A percentile compares a stretch with the other conserved stretches of the same genome.
These are phyloP conservation scores for Potorous gilbertii DNA, from an alignment of 2,797 vertebrate species.

Conservation along the genomic window DNA sequence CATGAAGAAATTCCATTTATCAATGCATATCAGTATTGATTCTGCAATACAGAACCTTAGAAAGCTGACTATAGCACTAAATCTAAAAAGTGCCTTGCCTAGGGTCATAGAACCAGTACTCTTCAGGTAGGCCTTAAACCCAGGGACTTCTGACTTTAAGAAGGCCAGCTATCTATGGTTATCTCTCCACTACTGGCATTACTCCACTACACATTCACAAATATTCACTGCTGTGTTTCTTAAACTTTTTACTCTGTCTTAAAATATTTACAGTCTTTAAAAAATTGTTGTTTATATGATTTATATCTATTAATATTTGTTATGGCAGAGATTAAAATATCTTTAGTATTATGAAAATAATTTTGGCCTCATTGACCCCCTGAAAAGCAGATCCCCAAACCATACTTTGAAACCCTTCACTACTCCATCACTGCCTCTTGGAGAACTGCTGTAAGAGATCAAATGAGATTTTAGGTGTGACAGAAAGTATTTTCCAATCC, in stretches of 20 bases:
- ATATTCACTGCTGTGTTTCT: background rate
- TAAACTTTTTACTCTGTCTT: background rate
- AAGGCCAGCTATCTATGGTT: background rate
- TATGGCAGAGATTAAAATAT: background rate
- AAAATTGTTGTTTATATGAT: background rate
- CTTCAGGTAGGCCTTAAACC: background rate
- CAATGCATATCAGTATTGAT: background rate
- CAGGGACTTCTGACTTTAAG: background rate
- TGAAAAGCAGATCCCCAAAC: background rate
- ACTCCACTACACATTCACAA: background rate
- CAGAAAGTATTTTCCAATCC: background rate
- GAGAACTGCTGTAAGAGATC: background rate
- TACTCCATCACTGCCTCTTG: background rate
- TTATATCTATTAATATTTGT: background rate
- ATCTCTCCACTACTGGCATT: background rate
- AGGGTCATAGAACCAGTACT: background rate
- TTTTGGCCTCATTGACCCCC: background rate
- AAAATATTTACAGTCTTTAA: background rate
- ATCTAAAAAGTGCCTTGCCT: background rate
- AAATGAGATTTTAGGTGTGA: background rate
- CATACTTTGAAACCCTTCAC: background rate
- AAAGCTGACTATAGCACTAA: background rate
- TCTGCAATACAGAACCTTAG: background rate
- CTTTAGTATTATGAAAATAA: background rate
- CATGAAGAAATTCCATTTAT: background rate